Evolutionary conservation across 2,113 vertebrate species (phyloP).

Genomic region (Syrrhaptes paradoxus): DNA sequence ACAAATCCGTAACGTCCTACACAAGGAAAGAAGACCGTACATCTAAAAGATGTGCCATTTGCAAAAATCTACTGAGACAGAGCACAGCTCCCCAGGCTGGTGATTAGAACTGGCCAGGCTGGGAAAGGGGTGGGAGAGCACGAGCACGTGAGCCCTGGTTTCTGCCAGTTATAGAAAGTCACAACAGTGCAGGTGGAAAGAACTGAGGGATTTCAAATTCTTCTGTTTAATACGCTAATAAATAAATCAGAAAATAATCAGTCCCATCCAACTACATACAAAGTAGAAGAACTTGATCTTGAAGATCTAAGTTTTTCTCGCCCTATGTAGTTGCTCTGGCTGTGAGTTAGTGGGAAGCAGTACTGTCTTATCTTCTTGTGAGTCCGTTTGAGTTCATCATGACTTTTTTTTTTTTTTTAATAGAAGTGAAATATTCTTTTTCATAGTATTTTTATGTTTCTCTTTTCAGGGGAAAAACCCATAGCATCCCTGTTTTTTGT

Average conservation of each 20-base stretch:
- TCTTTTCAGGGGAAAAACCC: neutral
- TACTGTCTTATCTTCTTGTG: neutral
- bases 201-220: neutral
- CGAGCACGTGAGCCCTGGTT: accelerated
- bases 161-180: neutral
- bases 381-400: neutral
- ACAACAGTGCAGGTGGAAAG: neutral
- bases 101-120: neutral
- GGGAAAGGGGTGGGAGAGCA: neutral
- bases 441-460: neutral
- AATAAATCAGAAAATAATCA: neutral
- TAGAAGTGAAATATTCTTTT: neutral
- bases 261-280: neutral
- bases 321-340: neutral
- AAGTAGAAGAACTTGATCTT: neutral
- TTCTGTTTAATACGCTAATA: neutral
- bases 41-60: neutral
- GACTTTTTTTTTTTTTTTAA: no score
- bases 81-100: neutral
- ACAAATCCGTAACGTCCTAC: no score
- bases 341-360: neutral
- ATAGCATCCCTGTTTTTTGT: neutral
- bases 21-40: neutral
- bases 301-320: neutral
- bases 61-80: neutral